Base-by-base conservation (phyloP, 2,888 invertebrate species). In the Lapara coniferarum region DNA sequence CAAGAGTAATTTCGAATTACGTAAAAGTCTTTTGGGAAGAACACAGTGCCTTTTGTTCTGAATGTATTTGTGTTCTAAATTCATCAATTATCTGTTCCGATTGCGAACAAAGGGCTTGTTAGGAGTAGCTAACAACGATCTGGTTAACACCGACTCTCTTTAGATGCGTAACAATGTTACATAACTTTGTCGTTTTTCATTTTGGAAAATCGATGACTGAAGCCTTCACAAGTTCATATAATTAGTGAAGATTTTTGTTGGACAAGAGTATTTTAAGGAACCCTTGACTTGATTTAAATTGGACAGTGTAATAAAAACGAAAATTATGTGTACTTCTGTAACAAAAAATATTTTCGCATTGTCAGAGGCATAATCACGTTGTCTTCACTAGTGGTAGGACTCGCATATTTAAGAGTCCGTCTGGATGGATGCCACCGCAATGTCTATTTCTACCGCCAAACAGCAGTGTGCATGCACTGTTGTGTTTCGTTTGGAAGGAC, bases 51-150 rank as follows among this genome's bases (percentile, higher is more conserved):
- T 16, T 55, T 16, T 2, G 19, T 13, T 19, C 46, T 13, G 49
- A 49, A 19, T 63, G 46, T 63, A 16, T 49, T 6, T 49, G 63
- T 63, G 63, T 8, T 19, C 63, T 46, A 63, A 49, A 63, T 63
- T 49, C 63, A 63, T 19, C 63, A 63, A 63, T 63, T 46, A 63
- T 16, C 46, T 19, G 63, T 63, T 63, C 63, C 19, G 63, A 63
- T 49, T 63, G 63, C 63, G 46, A 63, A 63, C 63, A 63, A 63
- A 63, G 63, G 63, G 49, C 63, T 63, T 63, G 63, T 63, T 63
- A 63, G 49, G 46, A 63, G 63, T 63, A 63, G 49, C 63, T 63
- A 63, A 63, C 63, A 63, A 49, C 46, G 46, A 49, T 63, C 19
- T 63, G 63, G 49, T 63, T 63, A 63, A 49, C 63, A 49, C 49